Evolutionary conservation across 2,888 invertebrate species (phyloP).

Genomic region (Beris chalybata): DNA sequence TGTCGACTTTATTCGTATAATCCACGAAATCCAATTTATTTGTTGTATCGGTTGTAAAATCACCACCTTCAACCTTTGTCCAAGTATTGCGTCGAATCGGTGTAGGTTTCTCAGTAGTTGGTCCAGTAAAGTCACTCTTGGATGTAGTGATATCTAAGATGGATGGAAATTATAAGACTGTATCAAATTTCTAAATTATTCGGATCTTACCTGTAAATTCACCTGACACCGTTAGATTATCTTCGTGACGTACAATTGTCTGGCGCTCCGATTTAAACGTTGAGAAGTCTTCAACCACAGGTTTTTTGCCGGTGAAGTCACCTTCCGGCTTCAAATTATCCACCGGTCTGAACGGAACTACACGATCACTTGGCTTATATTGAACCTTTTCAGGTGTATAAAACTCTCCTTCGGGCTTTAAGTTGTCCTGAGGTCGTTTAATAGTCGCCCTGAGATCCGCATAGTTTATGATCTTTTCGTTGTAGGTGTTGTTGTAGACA

Average conservation of each 20-base stretch:
- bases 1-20: slow-evolving; percentile 62
- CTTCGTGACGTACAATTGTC: slow-evolving; percentile 59
- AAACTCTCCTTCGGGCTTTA: slow-evolving; percentile 64
- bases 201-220: slow-evolving; percentile 65
- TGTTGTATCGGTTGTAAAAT: slow-evolving; percentile 71
- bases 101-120: slow-evolving; percentile 65
- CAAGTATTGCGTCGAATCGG: slow-evolving; percentile 74
- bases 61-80: slow-evolving; percentile 77
- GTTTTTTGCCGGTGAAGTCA: slow-evolving; percentile 58
- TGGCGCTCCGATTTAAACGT: slow-evolving; percentile 30
- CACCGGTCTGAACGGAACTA: slow-evolving; percentile 56
- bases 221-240: slow-evolving; percentile 69
- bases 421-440: slow-evolving; percentile 64
- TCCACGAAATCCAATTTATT: slow-evolving; percentile 68
- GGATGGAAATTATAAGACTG: slow-evolving; percentile 16
- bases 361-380: slow-evolving; percentile 61
- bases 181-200: slow-evolving; percentile 1
- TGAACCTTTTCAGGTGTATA: slow-evolving; percentile 53
- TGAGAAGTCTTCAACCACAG: slow-evolving; percentile 53
- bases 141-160: slow-evolving; percentile 70
- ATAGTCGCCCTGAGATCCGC: slow-evolving; percentile 50
- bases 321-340: slow-evolving; percentile 62
- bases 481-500: slow-evolving; percentile 55
- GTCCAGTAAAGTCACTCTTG: slow-evolving; percentile 70
- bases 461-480: slow-evolving; percentile 39